These are phyloP conservation scores for Lasioglossum vierecki DNA, from an alignment of 2,888 invertebrate genomes.

Conservation along the genomic window DNA sequence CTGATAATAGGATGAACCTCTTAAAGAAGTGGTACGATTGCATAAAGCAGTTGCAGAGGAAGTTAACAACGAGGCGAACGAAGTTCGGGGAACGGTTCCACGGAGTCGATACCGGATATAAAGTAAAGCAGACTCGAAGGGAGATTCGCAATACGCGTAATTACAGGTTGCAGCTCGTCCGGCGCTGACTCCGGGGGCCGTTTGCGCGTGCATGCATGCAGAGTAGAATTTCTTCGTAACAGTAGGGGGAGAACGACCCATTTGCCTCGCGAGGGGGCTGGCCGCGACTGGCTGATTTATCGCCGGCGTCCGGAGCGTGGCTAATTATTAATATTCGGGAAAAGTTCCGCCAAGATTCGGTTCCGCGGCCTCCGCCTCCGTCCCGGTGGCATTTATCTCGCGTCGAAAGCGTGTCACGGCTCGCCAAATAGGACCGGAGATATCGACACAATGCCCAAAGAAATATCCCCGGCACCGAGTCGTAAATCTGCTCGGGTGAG, in stretches of 20 bases:
- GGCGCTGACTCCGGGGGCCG: constrained; percentile 53
- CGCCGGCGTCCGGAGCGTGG: constrained; percentile 59
- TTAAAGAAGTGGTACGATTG: no score
- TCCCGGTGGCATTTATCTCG: background rate
- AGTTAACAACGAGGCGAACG: background rate
- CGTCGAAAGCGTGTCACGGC: constrained; percentile 33
- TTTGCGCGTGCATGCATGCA: constrained; percentile 62
- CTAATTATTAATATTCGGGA: constrained; percentile 70
- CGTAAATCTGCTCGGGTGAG: constrained; percentile 67
- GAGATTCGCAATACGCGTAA: constrained; percentile 68
- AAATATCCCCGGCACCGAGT: constrained; percentile 44
- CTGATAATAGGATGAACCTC: no score
- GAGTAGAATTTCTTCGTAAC: constrained; percentile 57
- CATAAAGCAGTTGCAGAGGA: background rate
- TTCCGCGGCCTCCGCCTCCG: background rate
- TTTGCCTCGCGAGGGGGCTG: constrained; percentile 59
- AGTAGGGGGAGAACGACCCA: constrained; percentile 46
- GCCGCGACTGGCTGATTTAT: constrained; percentile 64
- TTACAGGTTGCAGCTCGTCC: constrained; percentile 67
- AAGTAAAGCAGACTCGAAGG: constrained; percentile 55
- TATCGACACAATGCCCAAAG: constrained; percentile 52
- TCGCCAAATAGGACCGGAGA: constrained; percentile 28
- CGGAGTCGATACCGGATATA: constrained; percentile 56
- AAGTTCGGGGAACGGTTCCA: constrained; percentile 21
- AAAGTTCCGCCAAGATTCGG: constrained; percentile 25